These are phyloP conservation scores for Tribolium castaneum DNA, from an alignment of 1,140 invertebrate genomes.

Conservation along the genomic window DNA sequence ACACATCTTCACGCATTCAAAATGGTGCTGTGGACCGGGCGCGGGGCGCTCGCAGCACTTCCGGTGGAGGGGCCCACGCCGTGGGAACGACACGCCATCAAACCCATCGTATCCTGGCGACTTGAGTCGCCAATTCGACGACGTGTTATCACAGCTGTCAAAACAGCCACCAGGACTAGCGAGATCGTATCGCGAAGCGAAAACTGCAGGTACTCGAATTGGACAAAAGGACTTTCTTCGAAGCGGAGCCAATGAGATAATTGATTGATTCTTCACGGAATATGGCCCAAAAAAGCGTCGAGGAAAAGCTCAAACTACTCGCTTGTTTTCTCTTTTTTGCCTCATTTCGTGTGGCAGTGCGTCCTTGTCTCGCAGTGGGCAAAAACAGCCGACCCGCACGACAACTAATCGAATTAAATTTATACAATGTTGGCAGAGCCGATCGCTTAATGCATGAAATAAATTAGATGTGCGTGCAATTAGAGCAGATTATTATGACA, in stretches of 20 bases:
- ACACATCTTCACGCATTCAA: slow-evolving; percentile 52
- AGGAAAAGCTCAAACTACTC: too few species aligned
- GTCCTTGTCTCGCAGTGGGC: too few species aligned
- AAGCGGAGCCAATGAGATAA: slow-evolving; percentile 9
- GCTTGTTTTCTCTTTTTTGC: too few species aligned
- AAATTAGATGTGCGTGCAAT: neutral
- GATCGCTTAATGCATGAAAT: neutral
- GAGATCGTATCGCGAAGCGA: too few species aligned
- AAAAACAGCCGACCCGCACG: neutral
- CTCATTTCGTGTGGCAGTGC: too few species aligned
- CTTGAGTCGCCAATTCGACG: neutral
- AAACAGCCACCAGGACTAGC: neutral
- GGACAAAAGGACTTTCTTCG: too few species aligned
- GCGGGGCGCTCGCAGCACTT: slow-evolving; percentile 47
- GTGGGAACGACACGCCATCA: slow-evolving; percentile 48
- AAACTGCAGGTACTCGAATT: too few species aligned
- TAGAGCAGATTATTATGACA: neutral
- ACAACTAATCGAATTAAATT: slow-evolving; percentile 15
- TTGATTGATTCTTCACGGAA: slow-evolving; percentile 31
- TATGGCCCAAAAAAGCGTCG: neutral
- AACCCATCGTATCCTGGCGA: slow-evolving; percentile 12
- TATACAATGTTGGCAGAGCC: neutral
- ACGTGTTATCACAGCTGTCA: neutral
- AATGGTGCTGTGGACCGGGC: slow-evolving; percentile 36
- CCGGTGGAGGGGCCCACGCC: slow-evolving; percentile 51